A percentile compares a stretch with the other conserved stretches of the same genome.
These are phyloP conservation scores for Rugalucina vietnamica DNA, from an alignment of 2,888 invertebrate species.

Conservation along the genomic window DNA sequence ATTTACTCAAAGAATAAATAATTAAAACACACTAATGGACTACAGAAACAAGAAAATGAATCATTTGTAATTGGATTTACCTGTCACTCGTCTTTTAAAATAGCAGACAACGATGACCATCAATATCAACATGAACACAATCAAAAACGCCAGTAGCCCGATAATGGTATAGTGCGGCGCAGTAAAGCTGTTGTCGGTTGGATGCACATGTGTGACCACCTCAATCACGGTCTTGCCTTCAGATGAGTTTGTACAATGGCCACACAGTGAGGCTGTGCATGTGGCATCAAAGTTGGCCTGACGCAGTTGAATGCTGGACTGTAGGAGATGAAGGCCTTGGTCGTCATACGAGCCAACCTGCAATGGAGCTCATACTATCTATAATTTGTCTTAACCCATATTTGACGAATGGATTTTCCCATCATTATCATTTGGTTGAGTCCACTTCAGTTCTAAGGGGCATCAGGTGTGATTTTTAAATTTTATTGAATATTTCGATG, in stretches of 20 bases:
- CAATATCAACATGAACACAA: conserved; percentile 59
- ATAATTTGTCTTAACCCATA: too few species aligned
- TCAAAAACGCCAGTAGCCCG: conserved; percentile 56
- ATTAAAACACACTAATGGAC: too few species aligned
- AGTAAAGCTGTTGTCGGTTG: conserved; percentile 43
- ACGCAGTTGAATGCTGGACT: conserved; percentile 40
- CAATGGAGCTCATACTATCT: too few species aligned
- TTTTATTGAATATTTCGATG: too few species aligned
- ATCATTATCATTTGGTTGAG: too few species aligned
- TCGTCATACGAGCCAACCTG: conserved; percentile 62
- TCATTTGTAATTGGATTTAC: too few species aligned
- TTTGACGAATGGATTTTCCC: too few species aligned
- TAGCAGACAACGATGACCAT: conserved; percentile 54
- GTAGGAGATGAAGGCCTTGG: conserved; percentile 24
- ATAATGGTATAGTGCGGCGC: conserved; percentile 61
- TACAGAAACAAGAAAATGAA: too few species aligned
- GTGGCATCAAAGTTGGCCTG: conserved; percentile 27
- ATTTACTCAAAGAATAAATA: too few species aligned
- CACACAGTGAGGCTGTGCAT: conserved; percentile 49
- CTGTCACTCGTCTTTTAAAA: conserved; percentile 55
- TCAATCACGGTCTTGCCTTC: conserved; percentile 4
- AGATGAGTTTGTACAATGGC: conserved; percentile 36
- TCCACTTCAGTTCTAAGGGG: too few species aligned
- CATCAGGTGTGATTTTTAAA: too few species aligned
- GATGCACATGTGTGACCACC: conserved; percentile 23